These are phyloP conservation scores for Danio albolineatus DNA, from an alignment of 2,797 vertebrate genomes.

Conservation along the genomic window DNA sequence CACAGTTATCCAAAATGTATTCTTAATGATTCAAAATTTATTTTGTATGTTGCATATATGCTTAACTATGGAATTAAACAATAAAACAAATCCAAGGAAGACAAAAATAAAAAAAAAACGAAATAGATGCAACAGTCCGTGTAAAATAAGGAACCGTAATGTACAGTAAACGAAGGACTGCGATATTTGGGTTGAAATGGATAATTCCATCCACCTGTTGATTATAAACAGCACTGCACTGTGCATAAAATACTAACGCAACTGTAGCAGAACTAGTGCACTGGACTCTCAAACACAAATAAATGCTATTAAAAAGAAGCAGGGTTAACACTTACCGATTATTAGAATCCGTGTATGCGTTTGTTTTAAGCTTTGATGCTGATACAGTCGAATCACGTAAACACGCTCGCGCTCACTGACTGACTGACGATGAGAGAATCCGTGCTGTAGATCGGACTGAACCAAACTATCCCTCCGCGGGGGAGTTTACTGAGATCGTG, in stretches of 20 bases:
- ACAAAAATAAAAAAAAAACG: not conserved
- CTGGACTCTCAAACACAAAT: not conserved
- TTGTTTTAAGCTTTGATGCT: not conserved
- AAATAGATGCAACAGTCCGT: not conserved
- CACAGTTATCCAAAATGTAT: not conserved
- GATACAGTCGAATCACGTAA: not conserved
- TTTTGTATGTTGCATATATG: no score
- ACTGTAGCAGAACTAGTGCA: not conserved
- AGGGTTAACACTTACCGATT: slow-evolving; percentile 13
- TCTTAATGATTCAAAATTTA: not conserved
- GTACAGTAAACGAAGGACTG: no score
- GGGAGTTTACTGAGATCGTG: not conserved
- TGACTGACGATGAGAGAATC: not conserved
- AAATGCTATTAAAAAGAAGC: not conserved
- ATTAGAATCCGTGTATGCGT: not conserved
- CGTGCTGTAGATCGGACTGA: not conserved
- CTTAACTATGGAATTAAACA: no score
- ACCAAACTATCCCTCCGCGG: not conserved
- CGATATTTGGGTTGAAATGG: not conserved
- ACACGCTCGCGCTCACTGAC: not conserved
- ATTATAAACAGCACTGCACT: not conserved
- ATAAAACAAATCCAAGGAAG: no score
- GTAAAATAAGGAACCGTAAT: not conserved
- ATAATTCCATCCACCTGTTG: not conserved
- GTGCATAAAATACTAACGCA: not conserved